Base-by-base conservation (phyloP, 37 sponge, comb jelly and placozoan genomes). In the Amphimedon queenslandica region DNA sequence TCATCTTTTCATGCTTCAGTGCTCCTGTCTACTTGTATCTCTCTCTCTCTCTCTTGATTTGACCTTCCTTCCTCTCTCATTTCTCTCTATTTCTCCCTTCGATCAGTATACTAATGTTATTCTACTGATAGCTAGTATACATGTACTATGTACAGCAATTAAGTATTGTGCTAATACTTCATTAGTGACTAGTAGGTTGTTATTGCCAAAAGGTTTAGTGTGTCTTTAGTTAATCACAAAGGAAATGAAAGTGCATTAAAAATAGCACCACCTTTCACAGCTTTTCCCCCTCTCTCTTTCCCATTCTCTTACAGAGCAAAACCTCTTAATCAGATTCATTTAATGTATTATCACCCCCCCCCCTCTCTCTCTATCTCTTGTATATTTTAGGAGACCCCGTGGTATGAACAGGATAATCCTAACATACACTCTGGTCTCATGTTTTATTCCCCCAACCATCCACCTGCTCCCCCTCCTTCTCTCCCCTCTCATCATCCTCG, bases 371-470 rank as follows among this genome's bases (percentile, higher is more conserved):
- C 42, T 74, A 56, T 18, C 4, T 58, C 63, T 36, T 10, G 53
- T 47, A 47, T 18, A 18, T 13, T 47, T 8, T 47, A 47, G 27
- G 28, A 25, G 5, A 60, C 28, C 21, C 61, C 61, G 5, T 60
- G 61, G 61, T 60, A 60, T n/a, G 61, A 60, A 60, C 24, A 60
- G 5, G 61, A 60, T 5, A 60, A 60, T n/a, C 61, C 61, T 60
- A 11, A 60, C 5, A n/a, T 60, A 11, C 21, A 11, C 61, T n/a
- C 61, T n/a, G 61, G 61, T 60, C 23, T 60, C 21, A 18, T 47
- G 8, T 47, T 47, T 13, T 13, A 8, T 47, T 18, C 53, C 13
- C 8, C 8, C 8, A 47, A 47, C 13, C 53, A 47, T 13, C 13
- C 53, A 47, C 53, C 53, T 47, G 8, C 53, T 47, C 53, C 13